Percentiles rank a stretch among this genome's conserved stretches.
Conservation (phyloP, 1,140 invertebrate genomes). For the Neoseiulus cucumeris region DNA sequence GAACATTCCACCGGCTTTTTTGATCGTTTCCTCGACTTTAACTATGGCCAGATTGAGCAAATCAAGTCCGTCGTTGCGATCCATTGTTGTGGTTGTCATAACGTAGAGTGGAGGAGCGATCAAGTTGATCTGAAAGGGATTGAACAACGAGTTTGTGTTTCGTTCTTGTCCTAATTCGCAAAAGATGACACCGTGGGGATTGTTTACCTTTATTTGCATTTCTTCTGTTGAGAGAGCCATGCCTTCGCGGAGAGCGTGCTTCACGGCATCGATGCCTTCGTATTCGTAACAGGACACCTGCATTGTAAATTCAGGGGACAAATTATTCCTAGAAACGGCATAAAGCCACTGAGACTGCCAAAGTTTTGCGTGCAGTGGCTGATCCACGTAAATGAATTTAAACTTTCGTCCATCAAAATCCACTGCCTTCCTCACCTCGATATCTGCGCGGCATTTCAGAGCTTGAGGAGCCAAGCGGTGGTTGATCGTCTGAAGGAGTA, state of each 20-base stretch:
- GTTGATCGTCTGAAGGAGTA: constrained; percentile 82
- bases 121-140: constrained; percentile 55
- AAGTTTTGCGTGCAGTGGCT: no score
- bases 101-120: constrained; percentile 97
- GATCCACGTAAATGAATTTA: no score
- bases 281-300: constrained; percentile 91
- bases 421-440: no score
- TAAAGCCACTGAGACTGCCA: no score
- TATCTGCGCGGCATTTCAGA: constrained; percentile 80
- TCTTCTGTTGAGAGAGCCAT: constrained; percentile 76
- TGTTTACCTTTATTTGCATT: constrained; percentile 62
- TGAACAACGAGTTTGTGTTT: constrained; percentile 5
- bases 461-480: constrained; percentile 90
- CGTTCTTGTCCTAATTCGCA: no score
- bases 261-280: constrained; percentile 97
- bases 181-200: not conserved
- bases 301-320: constrained; percentile 38
- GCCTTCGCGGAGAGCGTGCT: constrained; percentile 71
- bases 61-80: constrained; percentile 76
- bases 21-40: constrained; percentile 64
- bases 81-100: constrained; percentile 92
- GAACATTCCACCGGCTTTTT: constrained; percentile 66
- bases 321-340: not conserved
- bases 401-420: no score
- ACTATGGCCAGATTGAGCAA: constrained; percentile 69